Evolutionary conservation across 2,888 invertebrate species (phyloP), one percentile per base, ranked within the genome.

Genomic region (Elegia similella): DNA sequence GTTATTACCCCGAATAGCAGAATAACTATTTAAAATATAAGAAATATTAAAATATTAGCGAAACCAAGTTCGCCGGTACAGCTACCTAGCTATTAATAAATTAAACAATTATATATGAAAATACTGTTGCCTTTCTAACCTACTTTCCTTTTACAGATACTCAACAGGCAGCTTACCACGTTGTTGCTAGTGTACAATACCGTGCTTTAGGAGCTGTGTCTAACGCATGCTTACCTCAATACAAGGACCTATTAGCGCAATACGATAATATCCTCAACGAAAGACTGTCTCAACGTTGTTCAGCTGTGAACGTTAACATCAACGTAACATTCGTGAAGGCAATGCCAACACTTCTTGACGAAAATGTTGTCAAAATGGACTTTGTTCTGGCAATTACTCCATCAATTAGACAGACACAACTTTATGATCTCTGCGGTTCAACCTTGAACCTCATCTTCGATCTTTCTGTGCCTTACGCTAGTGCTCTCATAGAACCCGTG

Each of bases 401-500:
- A 1, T 95, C 96, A 1, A 95, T 98, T 23, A 94, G 95, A 66
- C 98, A 98, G 85, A 96, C 97, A 0, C 97, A 98, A 74, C 88
- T 99, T 0, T 99, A 98, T 78, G 98, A 98, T 67, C 94, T 98
- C 0, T 99, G 98, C 75, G 98, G 98, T 12, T 97, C 98, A 0
- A 98, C 98, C 0, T 83, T 99, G 60, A 97, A 96, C 72, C 93
- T 98, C 1, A 98, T 98, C 73, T 98, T 98, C 75, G 98, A 98
- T 83, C 87, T 99, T 46, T 96, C 97, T 43, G 98, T 98, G 8
- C 98, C 98, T 0, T 96, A 97, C 64, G 97, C 98, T 2, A 98
- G 96, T 75, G 96, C 95, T 32, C 95, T 97, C 0, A 96, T 98
- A 67, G 97, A 98, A 76, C 96, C 97, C 2, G 91, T 98, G 6